Evolutionary conservation across 2,113 vertebrate genomes (phyloP).

Genomic region (Notothenia rossii): DNA sequence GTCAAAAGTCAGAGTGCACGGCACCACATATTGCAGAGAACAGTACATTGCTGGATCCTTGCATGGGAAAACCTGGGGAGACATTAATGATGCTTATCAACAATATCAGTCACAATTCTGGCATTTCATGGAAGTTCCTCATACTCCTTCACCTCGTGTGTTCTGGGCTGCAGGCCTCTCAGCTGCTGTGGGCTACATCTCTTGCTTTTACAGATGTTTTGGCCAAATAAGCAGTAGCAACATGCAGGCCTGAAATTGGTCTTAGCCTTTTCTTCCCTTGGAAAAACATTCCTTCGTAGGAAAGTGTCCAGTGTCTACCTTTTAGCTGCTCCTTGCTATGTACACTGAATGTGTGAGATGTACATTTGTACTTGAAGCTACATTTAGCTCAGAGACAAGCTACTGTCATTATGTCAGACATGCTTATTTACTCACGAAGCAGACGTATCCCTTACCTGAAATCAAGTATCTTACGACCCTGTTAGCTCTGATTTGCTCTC

Average conservation of each 20-base stretch:
- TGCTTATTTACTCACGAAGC: neutral
- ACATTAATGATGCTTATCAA: slow-evolving; percentile 53
- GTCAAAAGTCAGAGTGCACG: slow-evolving; percentile 1
- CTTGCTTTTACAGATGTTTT: slow-evolving; percentile 72
- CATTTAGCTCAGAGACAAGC: neutral
- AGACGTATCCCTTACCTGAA: neutral
- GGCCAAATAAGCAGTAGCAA: slow-evolving; percentile 70
- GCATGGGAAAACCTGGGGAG: slow-evolving; percentile 23
- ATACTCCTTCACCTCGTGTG: slow-evolving; percentile 18
- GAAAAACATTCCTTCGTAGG: slow-evolving; percentile 47
- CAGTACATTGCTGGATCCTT: slow-evolving; percentile 10
- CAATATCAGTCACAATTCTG: slow-evolving; percentile 42
- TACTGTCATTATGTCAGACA: neutral
- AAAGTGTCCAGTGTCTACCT: slow-evolving; percentile 29
- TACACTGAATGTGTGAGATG: neutral
- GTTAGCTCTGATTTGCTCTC: neutral
- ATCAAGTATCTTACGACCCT: neutral
- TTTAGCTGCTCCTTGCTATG: neutral
- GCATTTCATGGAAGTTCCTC: slow-evolving; percentile 37
- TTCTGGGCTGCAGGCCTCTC: slow-evolving; percentile 58
- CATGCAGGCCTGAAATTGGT: slow-evolving; percentile 47
- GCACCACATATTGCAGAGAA: slow-evolving; percentile 1
- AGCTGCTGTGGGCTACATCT: slow-evolving; percentile 70
- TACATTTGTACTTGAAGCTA: neutral
- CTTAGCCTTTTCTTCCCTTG: slow-evolving; percentile 58